These are phyloP conservation scores for Xyliphius kryptos DNA, from an alignment of 2,113 vertebrate species.

Conservation along the genomic window DNA sequence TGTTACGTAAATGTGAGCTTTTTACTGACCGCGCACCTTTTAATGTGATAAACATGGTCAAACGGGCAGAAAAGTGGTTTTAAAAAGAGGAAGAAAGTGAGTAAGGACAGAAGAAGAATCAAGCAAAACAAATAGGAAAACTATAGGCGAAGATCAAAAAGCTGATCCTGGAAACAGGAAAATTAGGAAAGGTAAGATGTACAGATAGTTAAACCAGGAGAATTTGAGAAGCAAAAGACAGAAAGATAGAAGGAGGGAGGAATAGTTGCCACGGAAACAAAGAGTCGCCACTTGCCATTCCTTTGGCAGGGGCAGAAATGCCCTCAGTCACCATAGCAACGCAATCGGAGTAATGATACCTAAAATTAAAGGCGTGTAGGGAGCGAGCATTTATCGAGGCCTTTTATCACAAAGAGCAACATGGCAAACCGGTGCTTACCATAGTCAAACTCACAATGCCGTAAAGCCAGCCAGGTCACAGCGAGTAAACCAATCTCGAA, in stretches of 20 bases:
- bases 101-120: not conserved
- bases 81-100: too few relatives aligned
- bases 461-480: too few relatives aligned
- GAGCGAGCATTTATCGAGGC: conserved; percentile 31
- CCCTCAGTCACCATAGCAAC: conserved; percentile 70
- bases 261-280: conserved; percentile 68
- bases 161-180: not conserved
- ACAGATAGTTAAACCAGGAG: not conserved
- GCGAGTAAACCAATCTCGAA: too few relatives aligned
- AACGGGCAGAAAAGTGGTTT: not conserved
- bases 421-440: conserved; percentile 17
- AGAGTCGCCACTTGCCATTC: conserved; percentile 60
- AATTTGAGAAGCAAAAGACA: not conserved
- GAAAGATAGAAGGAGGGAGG: conserved; percentile 36
- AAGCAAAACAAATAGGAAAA: too few relatives aligned
- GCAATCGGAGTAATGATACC: conserved; percentile 62
- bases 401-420: conserved; percentile 35
- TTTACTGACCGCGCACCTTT: not conserved
- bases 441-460: conserved; percentile 27
- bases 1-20: not conserved
- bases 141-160: not conserved
- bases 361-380: conserved; percentile 53
- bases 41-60: too few relatives aligned
- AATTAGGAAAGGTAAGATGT: not conserved
- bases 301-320: conserved; percentile 61